phyloP scores from a whole-genome alignment of 2,888 invertebrate species.

The Stegana nigrithorax region DNA sequence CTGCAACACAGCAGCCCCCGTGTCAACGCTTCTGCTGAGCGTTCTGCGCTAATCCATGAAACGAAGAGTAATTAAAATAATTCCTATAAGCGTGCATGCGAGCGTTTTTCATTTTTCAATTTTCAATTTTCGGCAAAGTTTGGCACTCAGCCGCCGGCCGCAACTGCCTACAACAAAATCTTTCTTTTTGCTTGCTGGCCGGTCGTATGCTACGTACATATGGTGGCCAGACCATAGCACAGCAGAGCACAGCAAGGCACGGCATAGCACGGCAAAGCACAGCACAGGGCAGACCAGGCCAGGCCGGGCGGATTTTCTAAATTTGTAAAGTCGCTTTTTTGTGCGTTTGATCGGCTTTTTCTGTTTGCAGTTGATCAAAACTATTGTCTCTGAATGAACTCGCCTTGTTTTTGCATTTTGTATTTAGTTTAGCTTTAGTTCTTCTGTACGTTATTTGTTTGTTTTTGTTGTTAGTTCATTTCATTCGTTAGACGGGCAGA shows the following conservation, averaged over 20 bases:
- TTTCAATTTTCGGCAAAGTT: not conserved
- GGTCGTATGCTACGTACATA: too few species aligned
- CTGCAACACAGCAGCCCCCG: too few species aligned
- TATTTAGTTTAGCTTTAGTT: slow-evolving; percentile 6
- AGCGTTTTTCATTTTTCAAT: not conserved
- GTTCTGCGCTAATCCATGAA: not conserved
- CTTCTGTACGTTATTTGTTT: not conserved
- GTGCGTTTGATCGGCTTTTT: slow-evolving; percentile 3
- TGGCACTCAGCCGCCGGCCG: not conserved
- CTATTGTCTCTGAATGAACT: slow-evolving; percentile 1
- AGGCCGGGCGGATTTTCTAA: slow-evolving; percentile 62
- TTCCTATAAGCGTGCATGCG: too few species aligned
- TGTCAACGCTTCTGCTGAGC: too few species aligned
- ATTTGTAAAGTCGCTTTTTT: slow-evolving; percentile 49
- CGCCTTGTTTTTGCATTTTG: slow-evolving; percentile 21
- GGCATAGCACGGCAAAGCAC: slow-evolving; percentile 7
- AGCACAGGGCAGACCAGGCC: slow-evolving; percentile 33
- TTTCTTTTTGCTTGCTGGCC: too few species aligned
- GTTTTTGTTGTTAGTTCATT: not conserved
- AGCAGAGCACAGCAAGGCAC: not conserved
- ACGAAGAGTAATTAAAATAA: slow-evolving; percentile 13
- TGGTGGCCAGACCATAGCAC: too few species aligned
- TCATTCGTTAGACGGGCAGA: not conserved
- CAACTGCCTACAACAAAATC: slow-evolving; percentile 11
- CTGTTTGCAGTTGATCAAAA: too few species aligned